Base-by-base conservation (phyloP, 2,113 vertebrate genomes). In the Dipodomys stephensi region DNA sequence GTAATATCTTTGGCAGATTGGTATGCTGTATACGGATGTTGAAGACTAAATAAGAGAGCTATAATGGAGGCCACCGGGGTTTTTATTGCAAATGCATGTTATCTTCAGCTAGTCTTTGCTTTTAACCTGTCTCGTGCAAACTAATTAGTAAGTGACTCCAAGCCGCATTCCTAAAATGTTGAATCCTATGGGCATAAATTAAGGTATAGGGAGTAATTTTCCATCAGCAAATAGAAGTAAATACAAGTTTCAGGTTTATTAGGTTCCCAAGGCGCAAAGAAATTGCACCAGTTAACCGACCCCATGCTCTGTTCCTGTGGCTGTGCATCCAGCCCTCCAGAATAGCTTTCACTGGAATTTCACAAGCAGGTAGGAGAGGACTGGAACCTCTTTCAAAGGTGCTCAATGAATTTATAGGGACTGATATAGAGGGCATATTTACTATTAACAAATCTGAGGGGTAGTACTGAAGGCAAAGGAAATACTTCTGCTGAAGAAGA, bases 1-100 rank as follows among this genome's bases (percentile, higher is more conserved):
- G 5, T 60, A 46, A 23, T 89, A 44, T 74, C 62, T 93, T 80
- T 91, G 57, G 53, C 62, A 91, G n/a, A 91, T 39, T 60, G 35
- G 28, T 44, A n/a, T 49, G 57, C 27, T 81, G 39, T 49, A 23
- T 30, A 73, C 39, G 78, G 20, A 49, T 5, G 15, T 72, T 46
- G 62, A 91, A 74, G 18, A 22, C 30, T 46, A 82, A 62, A 39
- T 68, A 87, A 74, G 81, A 88, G 23, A 87, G 30, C 19, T 73
- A 12, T 6, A 46, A 16, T n/a, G 64, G 35, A 89, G 65, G 68
- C n/a, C 46, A 87, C 39, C 71, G 78, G 88, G 6, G 35, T 15
- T 93, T 87, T 71, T 74, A n/a, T 44, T 32, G 20, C 19, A 69
- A 90, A 92, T 13, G 22, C 7, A 8, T 68, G 3, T 57, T 19